Evolutionary conservation across 1,140 invertebrate species (phyloP).

Genomic region (Triops cancriformis): DNA sequence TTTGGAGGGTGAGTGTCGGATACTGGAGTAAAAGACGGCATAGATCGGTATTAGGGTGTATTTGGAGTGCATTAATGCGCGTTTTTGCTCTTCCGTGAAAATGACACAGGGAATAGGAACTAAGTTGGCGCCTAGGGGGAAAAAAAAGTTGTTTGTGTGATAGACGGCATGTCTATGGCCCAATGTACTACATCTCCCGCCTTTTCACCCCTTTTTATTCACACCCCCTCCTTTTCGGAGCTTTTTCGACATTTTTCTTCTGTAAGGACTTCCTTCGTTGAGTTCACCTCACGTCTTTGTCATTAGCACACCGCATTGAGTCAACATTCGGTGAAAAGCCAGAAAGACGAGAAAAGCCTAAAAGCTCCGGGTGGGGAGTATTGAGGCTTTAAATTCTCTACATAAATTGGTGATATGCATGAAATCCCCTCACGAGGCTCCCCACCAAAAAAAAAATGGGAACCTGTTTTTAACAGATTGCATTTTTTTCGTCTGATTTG

Average conservation of each 20-base stretch:
- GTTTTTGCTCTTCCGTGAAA: too few species aligned
- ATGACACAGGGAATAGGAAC: too few species aligned
- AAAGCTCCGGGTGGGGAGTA: background rate
- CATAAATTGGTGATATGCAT: background rate
- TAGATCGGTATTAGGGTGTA: too few species aligned
- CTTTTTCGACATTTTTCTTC: background rate
- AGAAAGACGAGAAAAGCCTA: constrained; percentile 7
- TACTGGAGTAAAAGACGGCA: too few species aligned
- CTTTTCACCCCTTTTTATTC: background rate
- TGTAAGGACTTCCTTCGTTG: background rate
- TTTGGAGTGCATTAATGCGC: too few species aligned
- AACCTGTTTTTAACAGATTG: background rate
- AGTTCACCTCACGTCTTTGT: background rate
- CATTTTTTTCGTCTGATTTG: background rate
- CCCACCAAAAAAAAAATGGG: background rate
- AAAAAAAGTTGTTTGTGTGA: too few species aligned
- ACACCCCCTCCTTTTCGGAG: background rate
- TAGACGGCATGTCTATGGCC: too few species aligned
- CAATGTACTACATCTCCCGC: background rate
- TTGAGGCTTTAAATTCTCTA: background rate
- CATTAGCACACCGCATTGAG: constrained; percentile 13
- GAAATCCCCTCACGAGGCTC: background rate
- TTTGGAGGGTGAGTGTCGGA: background rate
- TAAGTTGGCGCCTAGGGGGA: too few species aligned
- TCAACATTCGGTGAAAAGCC: background rate